Evolutionary conservation across 2,797 vertebrate species (phyloP).

Genomic region (Cryptoprocta ferox): DNA sequence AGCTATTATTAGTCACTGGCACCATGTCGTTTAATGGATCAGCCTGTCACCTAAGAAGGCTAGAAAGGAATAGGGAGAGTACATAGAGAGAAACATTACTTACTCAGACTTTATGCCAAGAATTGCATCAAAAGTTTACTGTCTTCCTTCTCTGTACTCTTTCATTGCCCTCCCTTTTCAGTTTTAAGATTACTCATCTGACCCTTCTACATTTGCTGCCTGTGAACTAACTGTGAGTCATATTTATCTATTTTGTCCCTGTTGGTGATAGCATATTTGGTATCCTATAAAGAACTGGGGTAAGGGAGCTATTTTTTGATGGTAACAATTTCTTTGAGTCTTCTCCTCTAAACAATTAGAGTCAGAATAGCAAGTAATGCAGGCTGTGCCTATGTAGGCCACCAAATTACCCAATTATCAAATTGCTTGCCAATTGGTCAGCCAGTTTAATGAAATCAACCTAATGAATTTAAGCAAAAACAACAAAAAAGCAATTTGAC

Average conservation of each 20-base stretch:
- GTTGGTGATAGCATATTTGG: constrained; percentile 33
- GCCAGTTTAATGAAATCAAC: constrained; percentile 12
- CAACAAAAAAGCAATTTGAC: background rate
- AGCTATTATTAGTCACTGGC: constrained; percentile 58
- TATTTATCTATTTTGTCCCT: constrained; percentile 44
- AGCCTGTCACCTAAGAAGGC: constrained; percentile 61
- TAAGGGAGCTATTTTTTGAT: constrained; percentile 30
- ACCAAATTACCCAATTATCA: constrained; percentile 34
- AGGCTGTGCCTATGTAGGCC: background rate
- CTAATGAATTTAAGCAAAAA: background rate
- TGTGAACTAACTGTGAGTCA: constrained; percentile 58
- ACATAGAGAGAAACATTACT: constrained; percentile 50
- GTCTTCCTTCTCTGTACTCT: constrained; percentile 15
- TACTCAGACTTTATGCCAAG: constrained; percentile 37
- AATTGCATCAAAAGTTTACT: constrained; percentile 60
- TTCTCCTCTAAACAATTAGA: constrained; percentile 9
- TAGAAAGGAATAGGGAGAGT: background rate
- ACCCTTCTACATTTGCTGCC: constrained; percentile 47
- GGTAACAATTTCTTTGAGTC: constrained; percentile 26
- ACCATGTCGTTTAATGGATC: constrained; percentile 50
- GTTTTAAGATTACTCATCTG: constrained; percentile 65
- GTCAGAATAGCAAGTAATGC: constrained; percentile 19
- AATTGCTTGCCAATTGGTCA: background rate
- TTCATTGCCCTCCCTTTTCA: constrained; percentile 2
- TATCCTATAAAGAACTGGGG: constrained; percentile 38